A percentile compares a stretch with the other conserved stretches of the same genome.
phyloP scores from a whole-genome alignment of 2,113 vertebrate genomes.

The Alces alces region DNA sequence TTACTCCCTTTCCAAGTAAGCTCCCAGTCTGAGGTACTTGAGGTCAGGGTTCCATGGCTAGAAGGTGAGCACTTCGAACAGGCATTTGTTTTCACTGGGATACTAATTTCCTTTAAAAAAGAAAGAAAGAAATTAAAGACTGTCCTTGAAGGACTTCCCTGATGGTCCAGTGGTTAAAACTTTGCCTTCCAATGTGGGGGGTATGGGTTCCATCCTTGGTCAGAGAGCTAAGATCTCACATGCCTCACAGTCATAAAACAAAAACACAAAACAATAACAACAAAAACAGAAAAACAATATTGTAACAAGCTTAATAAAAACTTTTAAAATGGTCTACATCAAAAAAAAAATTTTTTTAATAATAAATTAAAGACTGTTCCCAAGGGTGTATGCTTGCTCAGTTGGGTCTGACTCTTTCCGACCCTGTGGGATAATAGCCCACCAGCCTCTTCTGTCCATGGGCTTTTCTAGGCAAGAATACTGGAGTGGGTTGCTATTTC shows the following conservation, averaged over 20 bases:
- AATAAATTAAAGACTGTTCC: background rate
- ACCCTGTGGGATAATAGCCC: background rate
- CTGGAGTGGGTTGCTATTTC: background rate
- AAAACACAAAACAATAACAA: background rate
- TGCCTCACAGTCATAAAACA: background rate
- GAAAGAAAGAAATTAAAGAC: background rate
- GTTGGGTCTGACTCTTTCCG: background rate
- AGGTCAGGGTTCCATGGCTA: background rate
- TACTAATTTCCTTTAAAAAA: background rate
- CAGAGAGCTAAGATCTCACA: background rate
- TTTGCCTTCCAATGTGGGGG: background rate
- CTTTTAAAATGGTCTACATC: background rate
- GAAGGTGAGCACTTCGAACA: background rate
- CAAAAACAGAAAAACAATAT: background rate
- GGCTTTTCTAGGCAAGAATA: background rate
- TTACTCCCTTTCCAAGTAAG: background rate
- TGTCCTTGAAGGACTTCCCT: background rate
- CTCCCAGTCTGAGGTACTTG: background rate
- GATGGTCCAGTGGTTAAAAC: background rate
- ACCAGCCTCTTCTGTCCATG: background rate
- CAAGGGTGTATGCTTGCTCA: rapidly evolving
- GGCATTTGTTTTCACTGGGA: background rate
- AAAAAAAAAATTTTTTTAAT: background rate
- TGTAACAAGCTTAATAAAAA: background rate
- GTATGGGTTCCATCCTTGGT: background rate